Evolutionary conservation across 2,113 vertebrate genomes (phyloP).

Genomic region (Hystrix brachyura): DNA sequence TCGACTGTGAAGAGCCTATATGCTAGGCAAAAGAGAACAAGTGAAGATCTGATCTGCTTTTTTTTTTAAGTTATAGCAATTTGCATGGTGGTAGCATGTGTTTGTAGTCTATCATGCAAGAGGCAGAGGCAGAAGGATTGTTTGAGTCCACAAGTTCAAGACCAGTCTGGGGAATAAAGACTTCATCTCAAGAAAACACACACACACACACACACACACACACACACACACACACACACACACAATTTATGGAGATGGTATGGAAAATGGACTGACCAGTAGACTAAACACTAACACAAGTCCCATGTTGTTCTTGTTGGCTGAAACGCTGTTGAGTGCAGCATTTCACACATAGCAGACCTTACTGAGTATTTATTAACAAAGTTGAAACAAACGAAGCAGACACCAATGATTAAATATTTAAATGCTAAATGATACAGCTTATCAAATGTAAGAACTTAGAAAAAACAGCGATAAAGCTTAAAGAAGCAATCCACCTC

Average conservation of each 20-base stretch:
- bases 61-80: too few relatives aligned
- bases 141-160: not conserved
- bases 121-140: too few relatives aligned
- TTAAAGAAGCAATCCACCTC: not conserved
- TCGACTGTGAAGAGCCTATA: too few relatives aligned
- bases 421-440: not conserved
- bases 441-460: conserved; percentile 1
- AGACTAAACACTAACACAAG: not conserved
- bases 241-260: not conserved
- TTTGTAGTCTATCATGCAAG: too few relatives aligned
- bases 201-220: too few relatives aligned
- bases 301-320: not conserved
- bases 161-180: not conserved
- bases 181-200: not conserved
- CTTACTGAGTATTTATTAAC: not conserved
- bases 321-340: not conserved
- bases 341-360: not conserved
- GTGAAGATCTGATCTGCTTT: too few relatives aligned
- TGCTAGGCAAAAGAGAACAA: too few relatives aligned
- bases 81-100: too few relatives aligned
- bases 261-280: not conserved
- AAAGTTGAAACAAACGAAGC: conserved; percentile 22
- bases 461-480: conserved; percentile 17
- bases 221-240: not conserved
- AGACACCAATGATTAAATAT: not conserved